phyloP scores from a whole-genome alignment of 2,113 vertebrate species.

The Pungitius pungitius region DNA sequence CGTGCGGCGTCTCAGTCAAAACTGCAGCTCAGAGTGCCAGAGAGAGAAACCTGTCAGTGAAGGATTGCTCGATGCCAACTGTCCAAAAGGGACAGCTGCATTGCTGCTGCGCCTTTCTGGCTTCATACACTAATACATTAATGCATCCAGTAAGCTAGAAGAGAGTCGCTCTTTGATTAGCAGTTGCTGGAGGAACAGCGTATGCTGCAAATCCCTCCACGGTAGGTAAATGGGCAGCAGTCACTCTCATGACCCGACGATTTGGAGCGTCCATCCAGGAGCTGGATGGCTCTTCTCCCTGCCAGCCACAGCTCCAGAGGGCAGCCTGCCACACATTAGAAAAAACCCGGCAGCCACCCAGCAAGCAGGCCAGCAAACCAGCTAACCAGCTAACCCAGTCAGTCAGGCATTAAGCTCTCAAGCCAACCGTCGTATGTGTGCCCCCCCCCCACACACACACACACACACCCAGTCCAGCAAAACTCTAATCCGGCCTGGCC shows the following conservation, averaged over 20 bases:
- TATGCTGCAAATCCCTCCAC: conserved; percentile 25
- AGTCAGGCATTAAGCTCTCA: conserved; percentile 20
- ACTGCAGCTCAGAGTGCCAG: neutral
- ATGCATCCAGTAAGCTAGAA: conserved; percentile 3
- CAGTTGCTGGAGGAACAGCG: neutral
- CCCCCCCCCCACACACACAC: conserved; percentile 34
- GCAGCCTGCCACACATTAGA: conserved; percentile 50
- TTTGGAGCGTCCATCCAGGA: conserved; percentile 43
- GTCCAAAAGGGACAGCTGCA: neutral
- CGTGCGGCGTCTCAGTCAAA: neutral
- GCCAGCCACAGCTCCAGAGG: conserved; percentile 47
- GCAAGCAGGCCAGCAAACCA: conserved; percentile 28
- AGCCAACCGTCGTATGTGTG: conserved; percentile 31
- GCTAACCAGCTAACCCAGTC: conserved; percentile 15
- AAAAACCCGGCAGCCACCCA: conserved; percentile 26
- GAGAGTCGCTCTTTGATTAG: conserved; percentile 27
- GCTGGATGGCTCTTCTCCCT: conserved; percentile 36
- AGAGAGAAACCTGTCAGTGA: neutral
- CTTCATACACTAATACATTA: neutral
- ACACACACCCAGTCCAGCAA: conserved; percentile 19
- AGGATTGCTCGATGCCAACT: neutral
- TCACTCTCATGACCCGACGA: conserved; percentile 41
- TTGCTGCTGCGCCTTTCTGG: neutral
- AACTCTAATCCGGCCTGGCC: conserved; percentile 61
- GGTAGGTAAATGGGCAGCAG: conserved; percentile 47